Conservation (phyloP, 1,140 invertebrate species). For the Drosophila seguyi region DNA sequence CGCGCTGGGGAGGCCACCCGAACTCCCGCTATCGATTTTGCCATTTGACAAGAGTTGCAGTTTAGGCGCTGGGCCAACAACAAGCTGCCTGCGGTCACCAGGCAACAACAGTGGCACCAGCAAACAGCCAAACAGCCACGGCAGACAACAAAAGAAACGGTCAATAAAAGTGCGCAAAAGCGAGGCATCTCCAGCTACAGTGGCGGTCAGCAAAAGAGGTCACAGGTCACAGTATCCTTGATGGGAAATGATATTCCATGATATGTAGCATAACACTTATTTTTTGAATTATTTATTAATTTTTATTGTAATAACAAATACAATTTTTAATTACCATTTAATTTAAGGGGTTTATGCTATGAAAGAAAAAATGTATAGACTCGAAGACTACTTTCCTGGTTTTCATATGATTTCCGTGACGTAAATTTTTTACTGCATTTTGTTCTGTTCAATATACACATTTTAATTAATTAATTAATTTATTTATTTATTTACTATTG, state of each 20-base stretch:
- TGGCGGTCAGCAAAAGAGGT: conserved; percentile 5
- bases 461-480: too few species aligned
- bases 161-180: conserved; percentile 62
- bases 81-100: conserved; percentile 18
- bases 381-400: too few species aligned
- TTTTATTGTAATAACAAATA: too few species aligned
- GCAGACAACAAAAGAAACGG: conserved; percentile 46
- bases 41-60: conserved; percentile 35
- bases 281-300: too few species aligned
- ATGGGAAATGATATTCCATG: neutral
- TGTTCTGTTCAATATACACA: too few species aligned
- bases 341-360: too few species aligned
- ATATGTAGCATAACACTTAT: too few species aligned
- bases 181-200: conserved; percentile 60
- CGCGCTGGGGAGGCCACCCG: neutral
- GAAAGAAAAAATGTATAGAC: too few species aligned
- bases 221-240: neutral
- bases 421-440: too few species aligned
- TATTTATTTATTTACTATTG: too few species aligned
- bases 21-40: conserved; percentile 67
- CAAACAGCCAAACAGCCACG: conserved; percentile 24
- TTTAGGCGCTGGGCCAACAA: conserved; percentile 4
- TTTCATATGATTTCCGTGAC: too few species aligned
- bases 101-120: conserved; percentile 19
- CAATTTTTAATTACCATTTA: too few species aligned